Conservation (phyloP, 92 coral and sea anemone genomes). For the Zoanthus sansibaricus region DNA sequence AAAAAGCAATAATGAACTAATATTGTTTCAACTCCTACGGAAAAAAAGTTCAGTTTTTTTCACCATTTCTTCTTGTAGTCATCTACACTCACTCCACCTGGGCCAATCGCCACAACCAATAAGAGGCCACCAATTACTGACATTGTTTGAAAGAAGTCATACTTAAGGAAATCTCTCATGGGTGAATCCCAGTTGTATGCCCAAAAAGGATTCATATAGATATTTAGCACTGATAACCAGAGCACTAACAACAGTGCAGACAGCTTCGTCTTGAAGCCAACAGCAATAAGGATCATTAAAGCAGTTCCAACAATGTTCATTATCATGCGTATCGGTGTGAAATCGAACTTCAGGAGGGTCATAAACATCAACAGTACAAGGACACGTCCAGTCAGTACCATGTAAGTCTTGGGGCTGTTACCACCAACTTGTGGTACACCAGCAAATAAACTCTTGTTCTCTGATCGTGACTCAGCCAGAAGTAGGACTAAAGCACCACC, state of each 20-base stretch:
- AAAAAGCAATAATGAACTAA: background rate
- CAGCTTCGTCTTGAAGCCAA: slow-evolving; percentile 96
- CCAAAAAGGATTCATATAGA: slow-evolving; percentile 98
- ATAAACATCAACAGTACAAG: slow-evolving; percentile 95
- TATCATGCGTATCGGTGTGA: slow-evolving; percentile 81
- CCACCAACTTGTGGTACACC: slow-evolving; percentile 98
- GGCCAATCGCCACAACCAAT: slow-evolving; percentile 96
- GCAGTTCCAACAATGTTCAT: slow-evolving; percentile 89
- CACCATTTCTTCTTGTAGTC: slow-evolving; percentile 99
- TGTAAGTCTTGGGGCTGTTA: slow-evolving; percentile 96
- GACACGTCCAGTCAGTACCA: slow-evolving; percentile 97
- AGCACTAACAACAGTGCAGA: slow-evolving; percentile 92
- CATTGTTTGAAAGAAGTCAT: slow-evolving; percentile 97
- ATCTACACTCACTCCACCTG: slow-evolving; percentile 99
- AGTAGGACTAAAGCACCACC: slow-evolving; percentile 94
- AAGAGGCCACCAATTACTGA: slow-evolving; percentile 98
- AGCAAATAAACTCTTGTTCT: slow-evolving; percentile 95
- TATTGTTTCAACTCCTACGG: background rate
- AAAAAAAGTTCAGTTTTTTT: slow-evolving; percentile 20
- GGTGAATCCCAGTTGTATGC: slow-evolving; percentile 91
- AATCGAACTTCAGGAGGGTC: slow-evolving; percentile 90
- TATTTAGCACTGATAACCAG: slow-evolving; percentile 77
- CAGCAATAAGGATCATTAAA: slow-evolving; percentile 91
- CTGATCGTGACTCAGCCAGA: slow-evolving; percentile 94
- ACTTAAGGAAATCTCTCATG: slow-evolving; percentile 98